Percentiles rank a stretch among this genome's conserved stretches.
phyloP scores from a whole-genome alignment of 2,113 vertebrate species.

The Zosterops pallidus region DNA sequence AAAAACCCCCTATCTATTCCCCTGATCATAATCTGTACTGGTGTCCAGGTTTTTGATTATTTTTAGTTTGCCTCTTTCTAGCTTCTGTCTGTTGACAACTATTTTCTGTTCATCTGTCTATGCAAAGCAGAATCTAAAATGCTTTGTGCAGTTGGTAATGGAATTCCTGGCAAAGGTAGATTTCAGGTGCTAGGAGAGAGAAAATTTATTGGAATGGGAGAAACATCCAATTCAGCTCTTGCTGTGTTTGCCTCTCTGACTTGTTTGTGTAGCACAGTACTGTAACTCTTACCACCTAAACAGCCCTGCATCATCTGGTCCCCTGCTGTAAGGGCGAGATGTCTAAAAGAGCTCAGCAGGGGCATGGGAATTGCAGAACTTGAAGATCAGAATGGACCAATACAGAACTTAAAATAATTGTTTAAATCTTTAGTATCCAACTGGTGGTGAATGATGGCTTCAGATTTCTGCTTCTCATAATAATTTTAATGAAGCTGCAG shows the following conservation, averaged over 20 bases:
- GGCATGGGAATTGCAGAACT: constrained; percentile 7
- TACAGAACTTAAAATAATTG: not conserved
- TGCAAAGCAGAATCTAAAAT: not conserved
- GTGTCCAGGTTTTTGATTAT: not conserved
- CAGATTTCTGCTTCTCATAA: constrained; percentile 17
- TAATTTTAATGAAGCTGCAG: constrained; percentile 45
- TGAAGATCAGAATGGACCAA: constrained; percentile 7
- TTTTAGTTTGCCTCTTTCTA: not conserved
- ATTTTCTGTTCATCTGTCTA: constrained; percentile 7
- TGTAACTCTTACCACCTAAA: constrained; percentile 14
- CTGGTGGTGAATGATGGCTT: constrained; percentile 14
- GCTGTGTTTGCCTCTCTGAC: constrained; percentile 35
- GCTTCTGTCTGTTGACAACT: not conserved
- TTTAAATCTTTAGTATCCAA: constrained; percentile 11
- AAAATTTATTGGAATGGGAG: not conserved
- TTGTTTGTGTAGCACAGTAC: not conserved
- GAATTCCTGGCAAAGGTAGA: constrained; percentile 35
- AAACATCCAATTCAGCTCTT: constrained; percentile 36
- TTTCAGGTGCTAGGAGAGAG: constrained; percentile 13
- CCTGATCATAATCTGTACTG: not conserved
- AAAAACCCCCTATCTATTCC: not conserved
- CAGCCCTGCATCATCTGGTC: not conserved
- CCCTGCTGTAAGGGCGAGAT: constrained; percentile 31
- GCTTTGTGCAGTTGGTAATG: not conserved
- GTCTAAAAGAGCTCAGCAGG: constrained; percentile 32